These are phyloP conservation scores for Timandra comae DNA, from an alignment of 2,888 invertebrate species.

Conservation along the genomic window DNA sequence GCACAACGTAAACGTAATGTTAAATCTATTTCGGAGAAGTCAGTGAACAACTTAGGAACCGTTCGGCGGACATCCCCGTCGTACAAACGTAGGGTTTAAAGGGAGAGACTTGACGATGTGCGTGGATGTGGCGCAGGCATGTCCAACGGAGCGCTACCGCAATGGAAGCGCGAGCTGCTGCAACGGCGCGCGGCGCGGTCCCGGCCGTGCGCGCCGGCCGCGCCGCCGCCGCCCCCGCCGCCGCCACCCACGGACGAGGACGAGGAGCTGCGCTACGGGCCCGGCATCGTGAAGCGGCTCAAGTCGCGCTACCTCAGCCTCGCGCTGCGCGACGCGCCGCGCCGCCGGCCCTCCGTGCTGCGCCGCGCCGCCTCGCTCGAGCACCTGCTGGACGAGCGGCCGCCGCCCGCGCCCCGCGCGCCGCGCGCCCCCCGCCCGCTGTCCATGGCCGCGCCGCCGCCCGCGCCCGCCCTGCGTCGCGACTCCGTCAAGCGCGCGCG, in stretches of 20 bases:
- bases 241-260: slow-evolving; percentile 50
- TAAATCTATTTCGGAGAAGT: no score
- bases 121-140: slow-evolving; percentile 43
- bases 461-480: slow-evolving; percentile 49
- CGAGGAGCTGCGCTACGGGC: slow-evolving; percentile 92
- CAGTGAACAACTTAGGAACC: no score
- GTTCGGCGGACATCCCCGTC: no score
- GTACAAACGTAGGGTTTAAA: no score
- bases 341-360: slow-evolving; percentile 82
- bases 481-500: slow-evolving; percentile 87
- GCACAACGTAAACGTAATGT: no score
- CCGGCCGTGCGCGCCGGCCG: slow-evolving; percentile 33
- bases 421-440: slow-evolving; percentile 41
- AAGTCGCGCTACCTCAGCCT: slow-evolving; percentile 91
- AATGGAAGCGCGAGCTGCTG: slow-evolving; percentile 91
- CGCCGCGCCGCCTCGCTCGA: slow-evolving; percentile 90
- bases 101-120: slow-evolving; percentile 1
- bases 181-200: slow-evolving; percentile 79
- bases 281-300: slow-evolving; percentile 92
- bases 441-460: slow-evolving; percentile 41
- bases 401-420: slow-evolving; percentile 40
- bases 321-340: slow-evolving; percentile 85
- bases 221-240: slow-evolving; percentile 32
- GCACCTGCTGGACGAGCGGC: slow-evolving; percentile 84
- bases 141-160: slow-evolving; percentile 78